These are phyloP conservation scores for Asarcornis scutulata DNA, from an alignment of 2,113 vertebrate genomes.

Conservation along the genomic window DNA sequence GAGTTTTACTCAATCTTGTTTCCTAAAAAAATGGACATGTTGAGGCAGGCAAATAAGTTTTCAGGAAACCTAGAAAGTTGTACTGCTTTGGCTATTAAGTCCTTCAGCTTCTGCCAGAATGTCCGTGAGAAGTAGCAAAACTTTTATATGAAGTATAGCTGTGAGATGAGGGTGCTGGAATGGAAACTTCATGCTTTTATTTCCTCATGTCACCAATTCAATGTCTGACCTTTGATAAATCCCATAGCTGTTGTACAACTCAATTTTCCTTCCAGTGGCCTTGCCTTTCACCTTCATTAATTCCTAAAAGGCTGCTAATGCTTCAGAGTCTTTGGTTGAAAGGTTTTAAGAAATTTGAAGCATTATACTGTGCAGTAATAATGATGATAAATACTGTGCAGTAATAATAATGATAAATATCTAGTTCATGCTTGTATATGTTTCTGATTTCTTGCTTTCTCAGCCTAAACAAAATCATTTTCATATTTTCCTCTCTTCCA, in stretches of 20 bases:
- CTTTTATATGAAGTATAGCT: background rate
- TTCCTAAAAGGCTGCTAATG: background rate
- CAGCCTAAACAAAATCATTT: background rate
- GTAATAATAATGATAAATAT: background rate
- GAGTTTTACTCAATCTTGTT: background rate
- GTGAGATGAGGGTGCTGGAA: background rate
- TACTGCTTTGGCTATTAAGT: background rate
- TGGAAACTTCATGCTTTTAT: constrained; percentile 1
- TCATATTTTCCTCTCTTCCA: background rate
- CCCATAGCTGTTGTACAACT: background rate
- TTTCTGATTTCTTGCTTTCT: background rate
- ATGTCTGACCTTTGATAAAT: background rate
- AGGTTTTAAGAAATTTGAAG: background rate
- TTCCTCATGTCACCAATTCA: background rate
- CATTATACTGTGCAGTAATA: background rate
- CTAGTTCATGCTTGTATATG: background rate
- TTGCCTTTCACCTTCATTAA: constrained; percentile 19
- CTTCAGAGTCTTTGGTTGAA: background rate
- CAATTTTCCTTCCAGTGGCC: constrained; percentile 4
- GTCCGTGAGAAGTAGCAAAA: background rate
- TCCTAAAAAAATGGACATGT: background rate
- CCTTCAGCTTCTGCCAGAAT: background rate
- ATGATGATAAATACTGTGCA: background rate
- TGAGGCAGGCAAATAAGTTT: background rate
- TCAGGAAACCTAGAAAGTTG: background rate